Evolutionary conservation across 2,888 invertebrate genomes (phyloP), one percentile per base, ranked within the genome.

Genomic region (Andrena hattorfiana): DNA sequence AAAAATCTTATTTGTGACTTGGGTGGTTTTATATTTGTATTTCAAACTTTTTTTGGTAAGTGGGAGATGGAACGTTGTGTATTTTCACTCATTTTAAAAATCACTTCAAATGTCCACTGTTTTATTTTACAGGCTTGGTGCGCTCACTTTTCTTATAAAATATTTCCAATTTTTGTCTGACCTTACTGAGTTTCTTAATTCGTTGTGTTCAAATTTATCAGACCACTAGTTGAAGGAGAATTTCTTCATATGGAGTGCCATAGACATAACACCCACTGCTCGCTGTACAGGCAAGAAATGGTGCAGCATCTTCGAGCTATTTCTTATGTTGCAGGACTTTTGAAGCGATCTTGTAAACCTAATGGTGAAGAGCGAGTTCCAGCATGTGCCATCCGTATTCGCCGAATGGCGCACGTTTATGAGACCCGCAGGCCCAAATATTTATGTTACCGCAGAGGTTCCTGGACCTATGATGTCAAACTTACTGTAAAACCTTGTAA

Each of bases 401-500:
- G 75, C 13, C 56, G 88, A 84, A 85, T 42, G 28, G 74, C 83
- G 60, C 71, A 85, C 79, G 81, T 88, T 87, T 85, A 85, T 74
- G 85, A 84, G 86, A 83, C 56, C 75, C 60, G 66, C 54, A 30
- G 71, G 51, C 67, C 78, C 80, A 90, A 90, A 89, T 87, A 86
- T 90, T 90, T 89, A 84, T 51, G 70, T 60, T 75, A 68, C 69
- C 63, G 60, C 20, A 49, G 77, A 83, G 85, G 88, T 86, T 89
- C 82, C 83, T 88, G 85, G 87, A 89, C 84, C 80, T 81, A 64
- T 83, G 81, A 84, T 83, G 77, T 81, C 85, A 80, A 83, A 84
- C 84, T 78, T 83, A 68, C 73, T 56, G 35, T 28, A 71, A 70
- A 77, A 75, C 62, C 64, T 56, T 77, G 62, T 51, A 74, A 83